Evolutionary conservation across 2,888 invertebrate species (phyloP).

Genomic region (Mechanitis messenoides): DNA sequence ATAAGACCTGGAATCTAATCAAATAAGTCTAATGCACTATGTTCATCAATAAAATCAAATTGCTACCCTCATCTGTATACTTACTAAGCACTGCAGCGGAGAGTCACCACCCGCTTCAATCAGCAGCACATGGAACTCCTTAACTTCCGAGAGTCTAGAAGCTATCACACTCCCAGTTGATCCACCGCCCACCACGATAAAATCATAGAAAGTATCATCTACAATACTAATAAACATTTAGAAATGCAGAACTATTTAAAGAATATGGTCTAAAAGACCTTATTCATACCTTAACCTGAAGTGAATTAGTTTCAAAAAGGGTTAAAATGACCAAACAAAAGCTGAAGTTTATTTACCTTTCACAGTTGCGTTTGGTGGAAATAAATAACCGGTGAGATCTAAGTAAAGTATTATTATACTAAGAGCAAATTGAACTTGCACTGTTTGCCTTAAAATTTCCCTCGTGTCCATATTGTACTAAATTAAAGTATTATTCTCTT

Average conservation of each 20-base stretch:
- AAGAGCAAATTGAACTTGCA: slow-evolving; percentile 1
- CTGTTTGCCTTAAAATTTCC: background rate
- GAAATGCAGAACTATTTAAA: no score
- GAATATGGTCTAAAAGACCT: background rate
- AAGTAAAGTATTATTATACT: background rate
- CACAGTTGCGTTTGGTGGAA: background rate
- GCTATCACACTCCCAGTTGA: slow-evolving; percentile 40
- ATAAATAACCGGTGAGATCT: background rate
- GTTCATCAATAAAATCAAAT: no score
- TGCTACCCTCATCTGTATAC: slow-evolving; percentile 1
- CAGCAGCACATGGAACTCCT: slow-evolving; percentile 28
- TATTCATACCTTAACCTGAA: background rate
- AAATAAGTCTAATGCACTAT: no score
- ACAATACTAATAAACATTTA: background rate
- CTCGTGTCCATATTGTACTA: background rate
- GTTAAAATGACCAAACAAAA: background rate
- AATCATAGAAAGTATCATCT: slow-evolving; percentile 33
- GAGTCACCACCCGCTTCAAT: slow-evolving; percentile 39
- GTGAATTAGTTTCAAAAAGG: background rate
- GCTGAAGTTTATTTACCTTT: background rate
- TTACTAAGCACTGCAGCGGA: slow-evolving; percentile 33
- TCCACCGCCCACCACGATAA: slow-evolving; percentile 42
- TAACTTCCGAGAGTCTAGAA: slow-evolving; percentile 30
- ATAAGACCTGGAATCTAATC: no score
- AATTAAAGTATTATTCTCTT: no score